Evolutionary conservation across 1,140 invertebrate species (phyloP).

Genomic region (Trachelipus rathkii): DNA sequence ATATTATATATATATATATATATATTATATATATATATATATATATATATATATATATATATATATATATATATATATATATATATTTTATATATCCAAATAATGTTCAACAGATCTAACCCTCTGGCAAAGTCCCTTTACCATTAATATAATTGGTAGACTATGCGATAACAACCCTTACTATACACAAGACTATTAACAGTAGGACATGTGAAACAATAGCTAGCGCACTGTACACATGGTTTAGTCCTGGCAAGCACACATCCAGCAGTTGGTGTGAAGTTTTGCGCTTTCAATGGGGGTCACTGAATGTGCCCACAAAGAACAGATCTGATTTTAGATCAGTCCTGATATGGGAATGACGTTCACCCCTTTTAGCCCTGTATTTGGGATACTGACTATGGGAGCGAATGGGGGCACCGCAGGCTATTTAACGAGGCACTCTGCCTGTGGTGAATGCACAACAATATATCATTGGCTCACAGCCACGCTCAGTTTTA

Average conservation of each 20-base stretch:
- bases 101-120: too few species aligned
- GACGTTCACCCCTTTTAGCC: neutral
- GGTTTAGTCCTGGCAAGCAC: constrained; percentile 39
- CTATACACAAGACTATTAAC: constrained; percentile 47
- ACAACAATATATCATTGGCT: neutral
- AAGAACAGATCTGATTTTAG: constrained; percentile 18
- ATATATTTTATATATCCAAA: constrained; percentile 44
- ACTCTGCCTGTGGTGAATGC: constrained; percentile 10
- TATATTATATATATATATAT: too few species aligned
- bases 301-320: constrained; percentile 32
- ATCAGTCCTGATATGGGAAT: neutral
- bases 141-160: constrained; percentile 46
- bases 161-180: constrained; percentile 47
- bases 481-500: neutral
- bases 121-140: constrained; percentile 46
- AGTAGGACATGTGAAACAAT: constrained; percentile 46
- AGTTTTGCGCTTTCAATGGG: constrained; percentile 28
- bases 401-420: neutral
- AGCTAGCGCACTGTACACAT: constrained; percentile 42
- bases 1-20: too few species aligned
- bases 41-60: too few species aligned
- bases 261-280: constrained; percentile 24
- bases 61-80: too few species aligned
- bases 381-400: neutral
- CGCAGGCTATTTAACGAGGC: constrained; percentile 8